A percentile compares a stretch with the other conserved stretches of the same genome.
Evolutionary conservation across 1,140 invertebrate genomes (phyloP).

Genomic region (Ephestia elutella): DNA sequence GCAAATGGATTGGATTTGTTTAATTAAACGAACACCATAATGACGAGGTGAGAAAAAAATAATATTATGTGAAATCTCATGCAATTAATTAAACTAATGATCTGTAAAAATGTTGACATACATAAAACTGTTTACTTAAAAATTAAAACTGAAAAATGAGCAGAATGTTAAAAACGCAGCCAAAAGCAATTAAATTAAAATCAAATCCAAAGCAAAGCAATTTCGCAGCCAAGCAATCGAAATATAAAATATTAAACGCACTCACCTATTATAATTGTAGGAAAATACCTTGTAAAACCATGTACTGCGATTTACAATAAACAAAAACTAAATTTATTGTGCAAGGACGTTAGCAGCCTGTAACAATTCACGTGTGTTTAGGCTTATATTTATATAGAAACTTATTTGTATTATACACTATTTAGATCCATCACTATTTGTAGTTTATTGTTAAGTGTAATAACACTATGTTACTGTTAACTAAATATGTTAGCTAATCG

Average conservation of each 20-base stretch:
- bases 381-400: slow-evolving; percentile 9
- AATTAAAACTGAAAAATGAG: not conserved
- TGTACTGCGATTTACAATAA: slow-evolving; percentile 35
- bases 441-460: slow-evolving; percentile 13
- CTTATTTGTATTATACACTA: slow-evolving; percentile 1
- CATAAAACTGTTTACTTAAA: not conserved
- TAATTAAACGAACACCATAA: not conserved
- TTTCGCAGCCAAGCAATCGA: not conserved
- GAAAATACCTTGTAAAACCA: slow-evolving; percentile 20
- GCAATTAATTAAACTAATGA: not conserved
- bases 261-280: slow-evolving; percentile 35
- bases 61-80: not conserved
- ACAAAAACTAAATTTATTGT: slow-evolving; percentile 43
- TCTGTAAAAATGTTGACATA: too few species aligned
- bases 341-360: slow-evolving; percentile 35
- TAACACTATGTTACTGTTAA: slow-evolving; percentile 12
- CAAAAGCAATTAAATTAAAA: not conserved
- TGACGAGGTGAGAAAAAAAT: not conserved
- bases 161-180: not conserved
- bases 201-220: not conserved
- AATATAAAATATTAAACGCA: not conserved
- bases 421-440: slow-evolving; percentile 25
- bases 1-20: not conserved
- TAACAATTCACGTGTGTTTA: slow-evolving; percentile 18
- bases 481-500: slow-evolving; percentile 17